Evolutionary conservation across 2,113 vertebrate genomes (phyloP).

Genomic region (Numenius arquata): DNA sequence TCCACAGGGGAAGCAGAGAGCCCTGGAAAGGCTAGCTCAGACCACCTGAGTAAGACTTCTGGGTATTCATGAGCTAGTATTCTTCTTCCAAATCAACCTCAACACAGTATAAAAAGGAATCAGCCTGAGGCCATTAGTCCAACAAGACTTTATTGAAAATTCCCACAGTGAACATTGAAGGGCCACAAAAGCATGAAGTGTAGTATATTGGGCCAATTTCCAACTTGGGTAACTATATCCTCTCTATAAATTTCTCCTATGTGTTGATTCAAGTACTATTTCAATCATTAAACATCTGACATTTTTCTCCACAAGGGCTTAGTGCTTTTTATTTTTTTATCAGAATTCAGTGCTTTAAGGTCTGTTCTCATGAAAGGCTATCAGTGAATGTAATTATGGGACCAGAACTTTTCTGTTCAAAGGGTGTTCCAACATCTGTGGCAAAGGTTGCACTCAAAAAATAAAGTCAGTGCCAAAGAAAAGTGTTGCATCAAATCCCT

Average conservation of each 20-base stretch:
- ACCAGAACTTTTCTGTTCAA: neutral
- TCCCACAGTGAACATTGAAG: neutral
- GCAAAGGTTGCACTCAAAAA: neutral
- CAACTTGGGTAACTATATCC: neutral
- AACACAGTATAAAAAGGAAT: neutral
- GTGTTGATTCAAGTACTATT: neutral
- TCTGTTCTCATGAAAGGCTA: neutral
- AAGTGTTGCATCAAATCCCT: neutral
- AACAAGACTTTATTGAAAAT: neutral
- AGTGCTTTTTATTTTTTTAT: neutral
- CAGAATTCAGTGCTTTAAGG: neutral
- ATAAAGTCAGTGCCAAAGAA: neutral
- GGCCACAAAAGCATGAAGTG: neutral
- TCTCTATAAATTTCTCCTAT: neutral
- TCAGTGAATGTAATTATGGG: neutral
- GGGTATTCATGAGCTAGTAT: neutral
- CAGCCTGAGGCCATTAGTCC: neutral
- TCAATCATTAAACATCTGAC: neutral
- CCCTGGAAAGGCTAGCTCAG: neutral
- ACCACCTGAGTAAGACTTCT: neutral
- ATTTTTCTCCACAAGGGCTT: neutral
- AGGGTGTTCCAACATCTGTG: neutral
- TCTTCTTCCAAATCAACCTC: neutral
- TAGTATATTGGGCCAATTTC: neutral
- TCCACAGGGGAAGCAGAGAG: neutral